Base-by-base conservation (phyloP, 2,113 vertebrate species). In the Asarcornis scutulata region DNA sequence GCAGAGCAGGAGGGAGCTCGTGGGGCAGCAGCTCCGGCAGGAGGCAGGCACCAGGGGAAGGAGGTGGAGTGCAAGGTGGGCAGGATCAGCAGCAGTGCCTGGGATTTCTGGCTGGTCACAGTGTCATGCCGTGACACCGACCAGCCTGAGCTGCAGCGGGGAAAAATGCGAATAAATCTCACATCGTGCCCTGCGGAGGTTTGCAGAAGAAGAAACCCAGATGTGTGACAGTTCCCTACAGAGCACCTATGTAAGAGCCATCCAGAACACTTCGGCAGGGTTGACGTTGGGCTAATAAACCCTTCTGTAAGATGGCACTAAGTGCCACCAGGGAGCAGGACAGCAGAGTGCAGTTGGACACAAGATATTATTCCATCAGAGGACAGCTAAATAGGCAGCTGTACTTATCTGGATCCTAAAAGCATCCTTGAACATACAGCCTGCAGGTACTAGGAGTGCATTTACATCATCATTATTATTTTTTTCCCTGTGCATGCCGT, bases 131-230 rank as follows among this genome's bases (percentile, higher is more conserved):
- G 31, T 32, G 55, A 52, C 50, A 52, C 22, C 22, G 4, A 13
- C 50, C 22, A 25, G 50, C 50, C 38, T 23, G 31, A 6, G 27
- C 12, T 0, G 22, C 53, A 1, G 4, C 59, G 11, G 16, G 23
- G 69, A 5, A 13, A 42, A 44, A 40, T 0, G 1, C 6, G 38
- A 20, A 3, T 4, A 3, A 25, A 5, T 13, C 36, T 25, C 26
- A 1, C 1, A 0, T 11, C 17, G 29, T 29, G 31, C 44, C 83
- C 52, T 22, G 58, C n/a, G 6, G 6, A 6, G 38, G 23, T 9
- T 22, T 40, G 38, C 79, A 67, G 38, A 17, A 11, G 9, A 44
- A 18, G 58, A 68, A 25, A 4, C 16, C 12, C 83, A 10, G 22
- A 0, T 1, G 36, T 8, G 42, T 34, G 16, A 1, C 13, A 29